Evolutionary conservation across 2,113 vertebrate species (phyloP), one percentile per base, ranked within the genome.

Genomic region (Polypterus senegalus): DNA sequence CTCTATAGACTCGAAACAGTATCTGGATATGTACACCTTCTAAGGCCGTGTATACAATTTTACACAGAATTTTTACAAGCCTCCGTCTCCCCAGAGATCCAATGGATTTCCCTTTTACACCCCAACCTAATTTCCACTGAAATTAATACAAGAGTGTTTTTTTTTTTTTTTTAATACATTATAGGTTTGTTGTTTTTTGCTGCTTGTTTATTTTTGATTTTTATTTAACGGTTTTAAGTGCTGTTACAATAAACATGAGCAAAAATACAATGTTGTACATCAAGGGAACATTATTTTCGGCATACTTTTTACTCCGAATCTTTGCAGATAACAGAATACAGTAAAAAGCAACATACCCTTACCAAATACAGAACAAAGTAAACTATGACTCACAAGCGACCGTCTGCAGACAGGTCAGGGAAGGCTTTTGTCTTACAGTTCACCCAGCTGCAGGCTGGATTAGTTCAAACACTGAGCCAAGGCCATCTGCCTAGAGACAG

Each of bases 401-500:
- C 49, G 9, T 51, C 49, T 51, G 49, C 9, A 6, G 6, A 9
- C 49, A 51, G 6, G 49, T 51, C 9, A 7, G 27, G 27, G 9
- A 9, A 51, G 49, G 49, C 2, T 6, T 51, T 51, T 51, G 6
- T 7, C 6, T 51, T 51, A 51, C 49, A 51, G 6, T 51, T 51
- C 9, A 51, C 6, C 49, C 9, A 51, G 49, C 9, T 51, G 49
- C 49, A 51, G 6, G 6, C 49, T 51, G 49, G 49, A 51, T 51
- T 51, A 51, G 9, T 9, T 7, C 6, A 51, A 48, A 57, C 9
- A 59, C 45, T 7, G 10, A 56, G 56, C 11, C 54, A 3, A 46
- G 8, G 3, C 9, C 43, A 45, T 5, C 8, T 62, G 53, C 56
- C 67, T 54, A 64, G 62, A 61, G 5, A 55, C 54, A 61, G 65